phyloP scores from a whole-genome alignment of 2,888 invertebrate genomes.

The Belgica antarctica region DNA sequence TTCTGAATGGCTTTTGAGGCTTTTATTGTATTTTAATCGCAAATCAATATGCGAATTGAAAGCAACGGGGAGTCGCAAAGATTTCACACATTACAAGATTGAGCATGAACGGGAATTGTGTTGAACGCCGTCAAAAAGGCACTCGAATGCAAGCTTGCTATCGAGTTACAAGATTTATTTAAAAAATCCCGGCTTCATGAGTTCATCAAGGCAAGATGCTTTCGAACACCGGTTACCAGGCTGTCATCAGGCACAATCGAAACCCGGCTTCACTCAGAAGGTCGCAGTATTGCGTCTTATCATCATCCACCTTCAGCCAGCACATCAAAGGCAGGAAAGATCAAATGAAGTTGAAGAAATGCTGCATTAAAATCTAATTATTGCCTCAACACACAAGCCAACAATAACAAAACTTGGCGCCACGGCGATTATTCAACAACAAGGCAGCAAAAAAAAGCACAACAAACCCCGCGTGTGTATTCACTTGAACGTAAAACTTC shows the following conservation, averaged over 20 bases:
- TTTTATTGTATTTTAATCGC: constrained; percentile 38
- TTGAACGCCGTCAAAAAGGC: no score
- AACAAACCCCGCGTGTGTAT: no score
- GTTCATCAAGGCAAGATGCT: background rate
- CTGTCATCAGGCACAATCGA: no score
- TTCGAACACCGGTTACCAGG: no score
- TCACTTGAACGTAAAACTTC: constrained; percentile 24
- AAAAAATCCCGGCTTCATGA: no score
- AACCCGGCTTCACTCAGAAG: no score
- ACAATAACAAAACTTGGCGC: constrained; percentile 29
- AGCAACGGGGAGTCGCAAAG: no score
- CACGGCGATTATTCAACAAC: background rate
- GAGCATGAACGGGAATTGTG: no score
- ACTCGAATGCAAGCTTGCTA: no score
- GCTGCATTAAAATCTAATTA: constrained; percentile 13
- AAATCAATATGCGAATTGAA: constrained; percentile 13
- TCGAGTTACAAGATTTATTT: no score
- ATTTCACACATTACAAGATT: no score
- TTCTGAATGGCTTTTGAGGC: constrained; percentile 4
- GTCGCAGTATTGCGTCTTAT: constrained; percentile 5
- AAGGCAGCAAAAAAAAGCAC: background rate
- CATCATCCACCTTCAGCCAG: constrained; percentile 15
- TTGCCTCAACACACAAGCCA: background rate
- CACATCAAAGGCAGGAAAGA: background rate
- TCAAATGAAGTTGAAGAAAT: background rate